phyloP scores from a whole-genome alignment of 2,888 invertebrate genomes.

The Anthrax anthrax region DNA sequence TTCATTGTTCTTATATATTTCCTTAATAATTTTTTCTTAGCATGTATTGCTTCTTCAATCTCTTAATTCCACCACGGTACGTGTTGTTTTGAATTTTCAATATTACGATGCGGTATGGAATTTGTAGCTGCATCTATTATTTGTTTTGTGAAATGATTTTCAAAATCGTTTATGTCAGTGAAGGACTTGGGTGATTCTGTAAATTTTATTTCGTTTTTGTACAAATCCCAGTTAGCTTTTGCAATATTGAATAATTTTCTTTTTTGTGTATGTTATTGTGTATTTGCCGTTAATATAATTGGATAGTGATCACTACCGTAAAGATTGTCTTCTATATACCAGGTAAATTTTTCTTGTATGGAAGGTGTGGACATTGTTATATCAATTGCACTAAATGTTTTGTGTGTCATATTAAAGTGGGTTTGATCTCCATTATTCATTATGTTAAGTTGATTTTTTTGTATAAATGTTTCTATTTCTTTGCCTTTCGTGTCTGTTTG shows the following conservation, averaged over 20 bases:
- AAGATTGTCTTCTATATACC: constrained; percentile 2
- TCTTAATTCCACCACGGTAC: neutral
- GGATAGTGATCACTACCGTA: constrained; percentile 5
- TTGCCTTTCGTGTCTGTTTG: neutral
- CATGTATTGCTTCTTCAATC: neutral
- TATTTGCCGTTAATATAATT: neutral
- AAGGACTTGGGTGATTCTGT: neutral
- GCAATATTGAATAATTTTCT: neutral
- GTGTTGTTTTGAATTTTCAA: neutral
- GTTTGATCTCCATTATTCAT: constrained; percentile 2
- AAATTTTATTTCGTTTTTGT: neutral
- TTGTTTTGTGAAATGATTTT: neutral
- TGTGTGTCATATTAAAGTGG: neutral
- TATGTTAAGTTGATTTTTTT: neutral
- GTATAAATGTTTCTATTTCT: constrained; percentile 1
- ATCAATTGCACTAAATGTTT: neutral
- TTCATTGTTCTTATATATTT: too few species aligned
- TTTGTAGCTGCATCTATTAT: neutral
- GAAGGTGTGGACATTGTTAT: neutral
- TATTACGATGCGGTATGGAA: neutral
- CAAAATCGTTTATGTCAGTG: neutral
- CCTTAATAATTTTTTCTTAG: neutral
- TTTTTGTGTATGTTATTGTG: neutral
- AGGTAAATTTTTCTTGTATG: neutral
- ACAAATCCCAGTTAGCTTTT: neutral